phyloP scores from a whole-genome alignment of 2,888 invertebrate genomes.

The Chrysolina oricalcia region DNA sequence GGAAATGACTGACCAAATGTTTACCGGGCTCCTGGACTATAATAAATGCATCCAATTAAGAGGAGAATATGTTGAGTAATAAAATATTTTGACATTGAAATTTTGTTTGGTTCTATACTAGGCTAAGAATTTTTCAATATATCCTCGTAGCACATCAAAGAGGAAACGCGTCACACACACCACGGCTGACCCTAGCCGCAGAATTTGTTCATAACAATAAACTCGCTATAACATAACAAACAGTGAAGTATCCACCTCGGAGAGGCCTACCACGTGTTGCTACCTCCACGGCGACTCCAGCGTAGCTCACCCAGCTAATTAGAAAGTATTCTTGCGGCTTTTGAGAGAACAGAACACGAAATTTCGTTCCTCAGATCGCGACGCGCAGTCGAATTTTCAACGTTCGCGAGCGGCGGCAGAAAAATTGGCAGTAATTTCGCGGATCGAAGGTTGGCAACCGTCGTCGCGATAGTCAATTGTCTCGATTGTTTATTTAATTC shows the following conservation, averaged over 20 bases:
- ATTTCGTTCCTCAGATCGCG: constrained; percentile 20
- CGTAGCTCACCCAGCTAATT: constrained; percentile 19
- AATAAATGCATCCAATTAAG: too few species aligned
- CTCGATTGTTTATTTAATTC: constrained; percentile 16
- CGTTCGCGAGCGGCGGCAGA: constrained; percentile 7
- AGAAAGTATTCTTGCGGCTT: constrained; percentile 31
- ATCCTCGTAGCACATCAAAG: neutral
- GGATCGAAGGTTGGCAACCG: constrained; percentile 31
- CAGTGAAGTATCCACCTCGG: constrained; percentile 28
- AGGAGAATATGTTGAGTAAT: too few species aligned
- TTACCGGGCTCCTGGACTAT: too few species aligned
- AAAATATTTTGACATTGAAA: too few species aligned
- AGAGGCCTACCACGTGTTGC: constrained; percentile 21
- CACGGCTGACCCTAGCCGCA: constrained; percentile 3
- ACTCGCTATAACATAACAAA: constrained; percentile 19
- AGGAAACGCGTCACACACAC: constrained; percentile 8
- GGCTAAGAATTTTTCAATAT: too few species aligned
- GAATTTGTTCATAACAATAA: constrained; percentile 34
- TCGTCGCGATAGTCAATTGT: constrained; percentile 15
- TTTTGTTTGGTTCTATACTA: too few species aligned
- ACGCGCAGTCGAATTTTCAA: constrained; percentile 23
- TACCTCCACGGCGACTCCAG: constrained; percentile 19
- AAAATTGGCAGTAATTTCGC: constrained; percentile 7
- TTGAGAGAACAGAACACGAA: constrained; percentile 21
- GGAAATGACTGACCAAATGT: too few species aligned